phyloP scores from a whole-genome alignment of 2,888 invertebrate species.

The Cerastoderma edule region DNA sequence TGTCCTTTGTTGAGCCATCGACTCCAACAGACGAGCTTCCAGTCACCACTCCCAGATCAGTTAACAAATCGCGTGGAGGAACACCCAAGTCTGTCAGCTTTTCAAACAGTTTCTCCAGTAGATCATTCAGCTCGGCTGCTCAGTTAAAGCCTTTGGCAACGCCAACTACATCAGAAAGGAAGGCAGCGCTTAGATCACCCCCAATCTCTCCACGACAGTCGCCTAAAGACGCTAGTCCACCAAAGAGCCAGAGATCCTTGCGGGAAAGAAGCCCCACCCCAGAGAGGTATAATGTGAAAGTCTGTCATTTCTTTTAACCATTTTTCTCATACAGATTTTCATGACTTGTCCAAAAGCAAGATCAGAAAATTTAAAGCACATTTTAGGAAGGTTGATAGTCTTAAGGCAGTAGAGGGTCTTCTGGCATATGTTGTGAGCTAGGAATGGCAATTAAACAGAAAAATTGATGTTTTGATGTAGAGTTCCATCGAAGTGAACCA shows the following conservation, averaged over 20 bases:
- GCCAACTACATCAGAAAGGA: constrained; percentile 15
- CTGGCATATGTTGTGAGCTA: too few relatives aligned
- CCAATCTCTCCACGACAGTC: constrained; percentile 45
- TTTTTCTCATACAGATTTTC: too few relatives aligned
- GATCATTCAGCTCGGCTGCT: not conserved
- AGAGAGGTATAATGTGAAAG: constrained; percentile 62
- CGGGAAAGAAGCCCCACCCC: constrained; percentile 72
- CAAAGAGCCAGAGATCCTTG: constrained; percentile 35
- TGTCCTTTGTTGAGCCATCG: constrained; percentile 46
- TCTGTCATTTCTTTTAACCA: not conserved
- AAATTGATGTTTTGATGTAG: too few relatives aligned
- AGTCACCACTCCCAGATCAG: constrained; percentile 21
- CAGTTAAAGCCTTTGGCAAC: constrained; percentile 8
- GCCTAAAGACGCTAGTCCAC: not conserved
- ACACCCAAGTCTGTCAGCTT: constrained; percentile 62
- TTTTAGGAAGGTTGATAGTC: too few relatives aligned
- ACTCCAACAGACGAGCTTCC: constrained; percentile 19
- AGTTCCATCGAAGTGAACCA: too few relatives aligned
- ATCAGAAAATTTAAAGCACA: too few relatives aligned
- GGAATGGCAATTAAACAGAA: too few relatives aligned
- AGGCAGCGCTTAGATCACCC: constrained; percentile 7
- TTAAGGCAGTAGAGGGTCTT: too few relatives aligned
- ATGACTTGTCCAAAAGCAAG: too few relatives aligned
- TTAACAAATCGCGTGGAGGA: constrained; percentile 42
- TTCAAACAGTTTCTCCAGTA: constrained; percentile 52